Evolutionary conservation across 2,888 invertebrate genomes (phyloP).

Genomic region (Girardia tigrina): DNA sequence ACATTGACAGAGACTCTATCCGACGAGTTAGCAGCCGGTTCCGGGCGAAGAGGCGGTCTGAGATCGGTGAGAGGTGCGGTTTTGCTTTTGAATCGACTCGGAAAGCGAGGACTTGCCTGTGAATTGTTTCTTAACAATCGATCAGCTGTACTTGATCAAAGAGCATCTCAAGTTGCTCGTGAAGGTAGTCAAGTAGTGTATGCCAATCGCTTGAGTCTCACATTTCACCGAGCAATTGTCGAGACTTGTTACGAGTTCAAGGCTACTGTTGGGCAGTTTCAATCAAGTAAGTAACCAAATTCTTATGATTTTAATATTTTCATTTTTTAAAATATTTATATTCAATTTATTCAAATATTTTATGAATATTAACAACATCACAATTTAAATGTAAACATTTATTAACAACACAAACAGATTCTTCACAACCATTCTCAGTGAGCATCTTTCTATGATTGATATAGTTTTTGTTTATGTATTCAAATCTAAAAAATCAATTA

Average conservation of each 20-base stretch:
- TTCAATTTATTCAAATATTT: too few relatives aligned
- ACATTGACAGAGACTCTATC: slow-evolving; percentile 59
- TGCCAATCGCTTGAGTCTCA: slow-evolving; percentile 27
- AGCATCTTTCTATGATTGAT: too few relatives aligned
- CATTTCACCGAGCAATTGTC: slow-evolving; percentile 20
- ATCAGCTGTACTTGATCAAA: slow-evolving; percentile 62
- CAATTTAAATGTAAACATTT: too few relatives aligned
- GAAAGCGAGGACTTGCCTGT: slow-evolving; percentile 59
- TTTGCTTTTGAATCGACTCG: slow-evolving; percentile 65
- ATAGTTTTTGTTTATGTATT: too few relatives aligned
- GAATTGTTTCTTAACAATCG: slow-evolving; percentile 65
- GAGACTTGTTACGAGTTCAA: slow-evolving; percentile 29
- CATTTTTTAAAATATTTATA: too few relatives aligned
- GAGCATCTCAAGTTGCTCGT: slow-evolving; percentile 29
- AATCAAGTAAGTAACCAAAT: too few relatives aligned
- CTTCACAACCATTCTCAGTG: too few relatives aligned
- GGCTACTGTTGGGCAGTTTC: slow-evolving; percentile 9
- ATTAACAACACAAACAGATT: too few relatives aligned
- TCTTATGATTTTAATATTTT: too few relatives aligned
- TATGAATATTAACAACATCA: too few relatives aligned
- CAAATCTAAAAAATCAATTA: too few relatives aligned
- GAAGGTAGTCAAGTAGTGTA: slow-evolving; percentile 35
- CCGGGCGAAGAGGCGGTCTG: slow-evolving; percentile 59
- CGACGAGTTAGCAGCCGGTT: slow-evolving; percentile 16
- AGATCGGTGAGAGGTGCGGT: slow-evolving; percentile 71